phyloP scores from a whole-genome alignment of 2,797 vertebrate genomes.

The Distichodus sexfasciatus region DNA sequence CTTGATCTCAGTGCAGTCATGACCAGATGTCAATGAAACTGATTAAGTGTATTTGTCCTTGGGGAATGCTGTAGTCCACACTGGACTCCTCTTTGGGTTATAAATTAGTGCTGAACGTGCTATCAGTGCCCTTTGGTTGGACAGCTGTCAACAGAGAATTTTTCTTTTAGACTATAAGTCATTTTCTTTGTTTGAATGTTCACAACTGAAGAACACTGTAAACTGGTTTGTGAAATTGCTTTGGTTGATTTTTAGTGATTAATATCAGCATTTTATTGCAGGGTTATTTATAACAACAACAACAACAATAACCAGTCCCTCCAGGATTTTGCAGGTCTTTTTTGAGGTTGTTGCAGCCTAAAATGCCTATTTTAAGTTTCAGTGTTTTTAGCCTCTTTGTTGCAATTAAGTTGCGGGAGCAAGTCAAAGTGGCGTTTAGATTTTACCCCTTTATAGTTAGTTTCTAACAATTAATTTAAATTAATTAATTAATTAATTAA shows the following conservation, averaged over 20 bases:
- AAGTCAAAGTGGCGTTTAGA: no score
- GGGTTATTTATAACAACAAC: no score
- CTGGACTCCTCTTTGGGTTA: constrained; percentile 29
- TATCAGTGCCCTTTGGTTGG: constrained; percentile 58
- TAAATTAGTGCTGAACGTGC: constrained; percentile 56
- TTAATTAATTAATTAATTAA: no score
- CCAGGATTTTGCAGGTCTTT: no score
- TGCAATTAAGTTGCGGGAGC: no score
- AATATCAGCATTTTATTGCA: neutral
- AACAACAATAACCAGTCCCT: no score
- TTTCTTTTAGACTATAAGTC: constrained; percentile 38
- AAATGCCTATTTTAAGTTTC: no score
- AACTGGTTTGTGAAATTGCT: neutral
- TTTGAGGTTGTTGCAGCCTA: no score
- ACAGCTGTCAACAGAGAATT: constrained; percentile 42
- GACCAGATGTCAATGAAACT: constrained; percentile 29
- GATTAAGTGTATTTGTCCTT: constrained; percentile 47
- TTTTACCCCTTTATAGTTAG: no score
- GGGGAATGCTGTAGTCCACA: constrained; percentile 43
- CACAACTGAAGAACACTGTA: neutral
- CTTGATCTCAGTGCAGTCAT: constrained; percentile 18
- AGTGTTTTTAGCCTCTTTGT: no score
- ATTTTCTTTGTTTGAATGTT: neutral
- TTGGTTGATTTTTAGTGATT: neutral
- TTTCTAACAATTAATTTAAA: no score